These are phyloP conservation scores for Chloromyia formosa DNA, from an alignment of 2,888 invertebrate genomes.

Conservation along the genomic window DNA sequence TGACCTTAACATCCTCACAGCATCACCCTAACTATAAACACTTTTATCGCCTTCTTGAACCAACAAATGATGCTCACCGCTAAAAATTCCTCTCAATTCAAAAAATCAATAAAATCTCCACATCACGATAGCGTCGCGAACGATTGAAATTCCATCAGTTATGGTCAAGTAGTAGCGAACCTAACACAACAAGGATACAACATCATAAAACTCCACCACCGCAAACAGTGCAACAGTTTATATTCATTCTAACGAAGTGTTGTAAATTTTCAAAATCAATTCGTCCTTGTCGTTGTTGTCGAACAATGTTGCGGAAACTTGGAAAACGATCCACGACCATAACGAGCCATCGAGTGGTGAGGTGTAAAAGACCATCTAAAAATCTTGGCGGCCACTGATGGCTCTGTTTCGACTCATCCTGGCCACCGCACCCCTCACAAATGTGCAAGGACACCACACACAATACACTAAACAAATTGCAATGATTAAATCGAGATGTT, in stretches of 20 bases:
- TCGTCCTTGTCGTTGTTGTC: not conserved
- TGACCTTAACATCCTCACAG: too few species aligned
- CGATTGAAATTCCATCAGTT: too few species aligned
- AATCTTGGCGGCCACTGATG: too few species aligned
- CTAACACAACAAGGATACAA: not conserved
- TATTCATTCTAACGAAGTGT: not conserved
- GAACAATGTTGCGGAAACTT: conserved; percentile 40
- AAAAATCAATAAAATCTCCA: too few species aligned
- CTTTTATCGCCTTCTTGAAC: too few species aligned
- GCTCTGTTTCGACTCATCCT: too few species aligned
- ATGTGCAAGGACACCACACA: not conserved
- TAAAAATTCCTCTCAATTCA: too few species aligned
- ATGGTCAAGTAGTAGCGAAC: too few species aligned
- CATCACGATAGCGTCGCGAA: too few species aligned
- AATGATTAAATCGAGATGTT: conserved; percentile 36
- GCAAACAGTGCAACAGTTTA: not conserved
- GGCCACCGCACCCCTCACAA: not conserved
- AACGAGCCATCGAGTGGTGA: not conserved
- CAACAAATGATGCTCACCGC: too few species aligned
- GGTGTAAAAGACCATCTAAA: too few species aligned
- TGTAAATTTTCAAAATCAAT: conserved; percentile 35
- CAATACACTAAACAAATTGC: conserved; percentile 29
- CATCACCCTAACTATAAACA: too few species aligned
- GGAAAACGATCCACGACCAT: conserved; percentile 28
- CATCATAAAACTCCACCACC: not conserved